These are phyloP conservation scores for Hippopotamyrus pictus DNA, from an alignment of 2,797 vertebrate genomes.

Conservation along the genomic window DNA sequence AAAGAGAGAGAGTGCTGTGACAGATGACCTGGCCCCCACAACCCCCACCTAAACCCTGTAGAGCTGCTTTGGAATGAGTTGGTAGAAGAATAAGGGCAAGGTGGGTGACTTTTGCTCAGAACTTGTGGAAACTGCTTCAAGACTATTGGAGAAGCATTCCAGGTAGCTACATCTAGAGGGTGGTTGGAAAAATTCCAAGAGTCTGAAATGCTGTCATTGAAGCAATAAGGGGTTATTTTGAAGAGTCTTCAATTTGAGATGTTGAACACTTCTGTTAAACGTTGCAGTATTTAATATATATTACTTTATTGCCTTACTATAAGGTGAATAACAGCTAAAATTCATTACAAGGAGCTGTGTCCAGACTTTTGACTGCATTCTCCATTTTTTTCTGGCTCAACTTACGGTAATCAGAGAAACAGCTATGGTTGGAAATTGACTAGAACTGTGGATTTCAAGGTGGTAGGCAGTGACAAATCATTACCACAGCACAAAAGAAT, in stretches of 20 bases:
- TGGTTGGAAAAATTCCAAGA: neutral
- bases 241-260: neutral
- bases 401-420: neutral
- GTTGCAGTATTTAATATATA: neutral
- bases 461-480: neutral
- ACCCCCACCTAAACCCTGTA: neutral
- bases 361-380: neutral
- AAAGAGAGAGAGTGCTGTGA: neutral
- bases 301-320: neutral
- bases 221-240: neutral
- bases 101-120: neutral
- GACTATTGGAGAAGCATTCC: neutral
- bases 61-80: neutral
- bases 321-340: neutral
- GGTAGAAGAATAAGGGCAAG: neutral
- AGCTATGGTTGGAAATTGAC: neutral
- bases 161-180: neutral
- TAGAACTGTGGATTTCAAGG: neutral
- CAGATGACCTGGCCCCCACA: neutral
- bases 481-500: neutral
- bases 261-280: neutral
- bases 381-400: neutral
- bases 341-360: neutral
- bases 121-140: neutral
- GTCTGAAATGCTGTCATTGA: neutral